Conservation (phyloP, 1,140 invertebrate genomes). For the Cyclargus thomasi region DNA sequence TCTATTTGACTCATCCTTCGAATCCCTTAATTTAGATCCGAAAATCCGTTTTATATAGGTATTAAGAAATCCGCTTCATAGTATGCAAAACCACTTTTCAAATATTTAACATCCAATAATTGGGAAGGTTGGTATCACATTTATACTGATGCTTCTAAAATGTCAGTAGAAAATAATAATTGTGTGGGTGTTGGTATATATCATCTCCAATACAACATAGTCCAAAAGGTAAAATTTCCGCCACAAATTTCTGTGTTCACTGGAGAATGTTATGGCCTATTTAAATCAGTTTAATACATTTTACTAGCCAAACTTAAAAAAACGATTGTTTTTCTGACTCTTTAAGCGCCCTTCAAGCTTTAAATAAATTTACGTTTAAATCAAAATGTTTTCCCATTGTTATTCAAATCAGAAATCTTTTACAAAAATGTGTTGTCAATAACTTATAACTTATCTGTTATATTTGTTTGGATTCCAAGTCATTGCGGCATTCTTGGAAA, state of each 20-base stretch:
- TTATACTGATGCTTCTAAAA: too few species aligned
- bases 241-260: too few species aligned
- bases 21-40: not conserved
- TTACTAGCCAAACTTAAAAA: conserved; percentile 21
- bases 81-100: too few species aligned
- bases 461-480: conserved; percentile 24
- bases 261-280: too few species aligned
- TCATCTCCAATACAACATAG: too few species aligned
- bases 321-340: conserved; percentile 24
- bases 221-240: too few species aligned
- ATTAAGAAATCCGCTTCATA: not conserved
- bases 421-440: too few species aligned
- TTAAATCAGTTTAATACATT: conserved; percentile 27
- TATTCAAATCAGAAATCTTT: conserved; percentile 19
- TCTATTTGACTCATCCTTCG: not conserved
- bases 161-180: too few species aligned
- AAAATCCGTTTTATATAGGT: not conserved
- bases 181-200: too few species aligned
- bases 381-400: conserved; percentile 11
- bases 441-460: conserved; percentile 15
- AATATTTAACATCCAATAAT: too few species aligned
- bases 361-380: conserved; percentile 19
- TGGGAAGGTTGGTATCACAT: too few species aligned
- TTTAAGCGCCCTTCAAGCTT: conserved; percentile 17
- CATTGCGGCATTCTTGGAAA: too few species aligned